These are phyloP conservation scores for Oxytorus armatus DNA, from an alignment of 2,888 invertebrate genomes.

Conservation along the genomic window DNA sequence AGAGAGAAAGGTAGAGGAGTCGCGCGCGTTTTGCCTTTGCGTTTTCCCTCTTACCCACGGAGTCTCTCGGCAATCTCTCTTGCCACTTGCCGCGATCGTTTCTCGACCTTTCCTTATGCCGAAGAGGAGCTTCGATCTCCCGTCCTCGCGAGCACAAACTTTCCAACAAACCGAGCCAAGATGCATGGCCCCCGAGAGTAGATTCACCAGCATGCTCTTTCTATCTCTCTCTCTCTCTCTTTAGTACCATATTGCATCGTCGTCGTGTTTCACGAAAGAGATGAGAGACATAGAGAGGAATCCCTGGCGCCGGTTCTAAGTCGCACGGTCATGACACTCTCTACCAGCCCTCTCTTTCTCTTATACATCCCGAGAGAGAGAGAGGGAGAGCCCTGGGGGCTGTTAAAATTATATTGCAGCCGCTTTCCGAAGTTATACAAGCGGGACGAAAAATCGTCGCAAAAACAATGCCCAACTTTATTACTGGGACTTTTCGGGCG, in stretches of 20 bases:
- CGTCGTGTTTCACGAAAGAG: conserved; percentile 35
- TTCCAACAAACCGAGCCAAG: conserved; percentile 37
- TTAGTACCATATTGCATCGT: conserved; percentile 27
- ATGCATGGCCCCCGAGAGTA: conserved; percentile 44
- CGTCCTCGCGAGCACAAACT: conserved; percentile 47
- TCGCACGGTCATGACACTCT: conserved; percentile 63
- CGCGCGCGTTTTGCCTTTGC: conserved; percentile 22
- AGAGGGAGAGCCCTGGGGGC: conserved; percentile 66
- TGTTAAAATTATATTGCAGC: conserved; percentile 83
- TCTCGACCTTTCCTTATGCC: conserved; percentile 61
- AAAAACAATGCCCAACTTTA: conserved; percentile 82
- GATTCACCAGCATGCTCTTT: conserved; percentile 1
- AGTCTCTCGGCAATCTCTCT: conserved; percentile 54
- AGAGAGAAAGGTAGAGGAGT: conserved; percentile 45
- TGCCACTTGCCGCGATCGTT: conserved; percentile 61
- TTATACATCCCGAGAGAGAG: conserved; percentile 54
- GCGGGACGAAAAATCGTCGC: conserved; percentile 76
- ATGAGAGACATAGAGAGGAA: conserved; percentile 37
- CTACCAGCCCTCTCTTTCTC: conserved; percentile 14
- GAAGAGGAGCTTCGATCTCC: conserved; percentile 52
- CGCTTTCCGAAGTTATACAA: conserved; percentile 76
- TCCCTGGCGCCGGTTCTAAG: conserved; percentile 56
- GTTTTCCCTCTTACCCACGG: conserved; percentile 33
- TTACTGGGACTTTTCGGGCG: conserved; percentile 69
- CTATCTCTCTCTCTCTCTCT: conserved; percentile 9